Evolutionary conservation across 2,113 vertebrate species (phyloP).

Genomic region (Anolis carolinensis): DNA sequence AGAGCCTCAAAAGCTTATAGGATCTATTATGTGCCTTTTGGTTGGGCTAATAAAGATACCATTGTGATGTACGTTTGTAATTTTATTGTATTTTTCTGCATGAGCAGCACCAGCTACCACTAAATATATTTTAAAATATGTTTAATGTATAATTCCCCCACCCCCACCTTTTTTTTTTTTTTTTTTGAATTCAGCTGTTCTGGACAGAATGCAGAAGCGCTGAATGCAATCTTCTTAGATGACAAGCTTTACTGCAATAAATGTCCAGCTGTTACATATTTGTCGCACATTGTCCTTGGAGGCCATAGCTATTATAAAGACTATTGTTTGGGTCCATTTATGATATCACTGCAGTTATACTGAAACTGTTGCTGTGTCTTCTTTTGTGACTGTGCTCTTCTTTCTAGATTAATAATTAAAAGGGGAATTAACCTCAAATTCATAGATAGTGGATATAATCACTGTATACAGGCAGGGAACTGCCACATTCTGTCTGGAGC

Average conservation of each 20-base stretch:
- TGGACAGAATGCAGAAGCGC: neutral
- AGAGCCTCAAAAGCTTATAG: too few relatives aligned
- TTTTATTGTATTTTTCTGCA: too few relatives aligned
- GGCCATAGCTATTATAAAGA: neutral
- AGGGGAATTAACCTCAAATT: neutral
- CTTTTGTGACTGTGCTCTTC: neutral
- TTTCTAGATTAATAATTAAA: neutral
- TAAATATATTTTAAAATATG: too few relatives aligned
- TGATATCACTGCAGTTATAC: neutral
- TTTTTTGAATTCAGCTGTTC: neutral
- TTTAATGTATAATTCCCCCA: too few relatives aligned
- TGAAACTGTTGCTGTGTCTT: neutral
- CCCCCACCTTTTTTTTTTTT: too few relatives aligned
- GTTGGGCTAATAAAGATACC: too few relatives aligned
- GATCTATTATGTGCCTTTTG: too few relatives aligned
- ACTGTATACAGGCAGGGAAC: neutral
- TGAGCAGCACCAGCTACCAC: too few relatives aligned
- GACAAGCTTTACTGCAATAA: neutral
- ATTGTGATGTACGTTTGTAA: too few relatives aligned
- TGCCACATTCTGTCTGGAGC: neutral
- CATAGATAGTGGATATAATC: neutral
- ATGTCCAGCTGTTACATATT: too few relatives aligned
- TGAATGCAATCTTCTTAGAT: neutral
- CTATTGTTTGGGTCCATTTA: neutral
- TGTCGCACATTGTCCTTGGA: neutral